A percentile compares a stretch with the other conserved stretches of the same genome.
These are phyloP conservation scores for Siniperca knerii DNA, from an alignment of 2,113 vertebrate genomes.

Conservation along the genomic window DNA sequence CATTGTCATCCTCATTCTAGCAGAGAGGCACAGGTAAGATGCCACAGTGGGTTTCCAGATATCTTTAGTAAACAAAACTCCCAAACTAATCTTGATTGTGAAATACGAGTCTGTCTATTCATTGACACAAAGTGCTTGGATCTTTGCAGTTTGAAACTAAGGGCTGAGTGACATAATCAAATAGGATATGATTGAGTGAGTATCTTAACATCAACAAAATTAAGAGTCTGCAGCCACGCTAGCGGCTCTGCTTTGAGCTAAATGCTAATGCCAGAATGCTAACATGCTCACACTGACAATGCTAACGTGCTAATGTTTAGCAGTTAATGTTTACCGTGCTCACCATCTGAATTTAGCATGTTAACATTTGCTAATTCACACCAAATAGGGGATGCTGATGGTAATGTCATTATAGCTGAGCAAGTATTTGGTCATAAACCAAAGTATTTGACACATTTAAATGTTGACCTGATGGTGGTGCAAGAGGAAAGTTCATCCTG, in stretches of 20 bases:
- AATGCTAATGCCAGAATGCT: too few relatives aligned
- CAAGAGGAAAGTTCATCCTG: background rate
- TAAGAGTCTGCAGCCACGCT: background rate
- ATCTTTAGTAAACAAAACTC: background rate
- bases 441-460: background rate
- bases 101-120: background rate
- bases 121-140: background rate
- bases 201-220: background rate
- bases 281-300: background rate
- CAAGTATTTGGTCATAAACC: background rate
- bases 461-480: background rate
- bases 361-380: background rate
- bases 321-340: background rate
- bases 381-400: background rate
- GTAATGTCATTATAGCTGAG: background rate
- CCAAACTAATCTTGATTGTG: background rate
- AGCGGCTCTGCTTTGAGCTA: background rate
- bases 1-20: slow-evolving; percentile 59
- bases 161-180: background rate
- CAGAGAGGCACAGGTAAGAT: slow-evolving; percentile 72
- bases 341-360: background rate
- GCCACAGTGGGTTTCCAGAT: background rate
- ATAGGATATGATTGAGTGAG: background rate
- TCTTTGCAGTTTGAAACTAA: background rate
- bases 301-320: background rate